phyloP scores from a whole-genome alignment of 2,888 invertebrate species.

The Cabera pusaria region DNA sequence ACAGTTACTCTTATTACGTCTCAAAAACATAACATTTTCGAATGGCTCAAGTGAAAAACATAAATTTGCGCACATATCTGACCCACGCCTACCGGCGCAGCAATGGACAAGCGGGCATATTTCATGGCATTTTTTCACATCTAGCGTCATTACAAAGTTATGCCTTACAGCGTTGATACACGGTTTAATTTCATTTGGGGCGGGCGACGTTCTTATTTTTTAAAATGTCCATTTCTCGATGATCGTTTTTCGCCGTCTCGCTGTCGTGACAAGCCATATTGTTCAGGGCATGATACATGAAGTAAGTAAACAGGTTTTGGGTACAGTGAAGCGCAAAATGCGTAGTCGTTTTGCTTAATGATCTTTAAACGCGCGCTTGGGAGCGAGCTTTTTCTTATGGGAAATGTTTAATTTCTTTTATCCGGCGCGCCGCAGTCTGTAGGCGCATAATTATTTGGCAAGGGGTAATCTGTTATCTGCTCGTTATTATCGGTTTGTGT shows the following conservation, averaged over 20 bases:
- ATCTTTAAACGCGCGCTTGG: slow-evolving; percentile 50
- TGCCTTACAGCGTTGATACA: slow-evolving; percentile 49
- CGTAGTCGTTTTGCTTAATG: slow-evolving; percentile 65
- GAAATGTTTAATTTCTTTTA: slow-evolving; percentile 42
- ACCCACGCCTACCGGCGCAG: slow-evolving; percentile 75
- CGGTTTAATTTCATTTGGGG: slow-evolving; percentile 45
- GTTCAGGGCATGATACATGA: slow-evolving; percentile 74
- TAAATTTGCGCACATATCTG: slow-evolving; percentile 63
- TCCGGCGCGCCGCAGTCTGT: slow-evolving; percentile 13
- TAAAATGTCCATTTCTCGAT: slow-evolving; percentile 54
- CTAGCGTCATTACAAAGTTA: slow-evolving; percentile 38
- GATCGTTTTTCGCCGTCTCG: slow-evolving; percentile 65
- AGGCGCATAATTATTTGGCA: slow-evolving; percentile 21
- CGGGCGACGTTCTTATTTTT: slow-evolving; percentile 41
- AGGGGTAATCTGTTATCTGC: slow-evolving; percentile 12
- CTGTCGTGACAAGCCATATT: slow-evolving; percentile 80
- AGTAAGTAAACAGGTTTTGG: slow-evolving; percentile 72
- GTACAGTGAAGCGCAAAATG: slow-evolving; percentile 62
- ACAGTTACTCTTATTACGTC: slow-evolving; percentile 47
- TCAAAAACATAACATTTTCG: slow-evolving; percentile 52
- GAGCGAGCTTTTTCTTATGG: slow-evolving; percentile 46
- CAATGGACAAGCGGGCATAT: slow-evolving; percentile 73
- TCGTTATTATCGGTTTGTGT: slow-evolving; percentile 1
- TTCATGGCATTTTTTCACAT: slow-evolving; percentile 63
- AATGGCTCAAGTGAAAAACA: slow-evolving; percentile 43